Conservation (phyloP, 2,888 invertebrate species). For the Orthosia gracilis region DNA sequence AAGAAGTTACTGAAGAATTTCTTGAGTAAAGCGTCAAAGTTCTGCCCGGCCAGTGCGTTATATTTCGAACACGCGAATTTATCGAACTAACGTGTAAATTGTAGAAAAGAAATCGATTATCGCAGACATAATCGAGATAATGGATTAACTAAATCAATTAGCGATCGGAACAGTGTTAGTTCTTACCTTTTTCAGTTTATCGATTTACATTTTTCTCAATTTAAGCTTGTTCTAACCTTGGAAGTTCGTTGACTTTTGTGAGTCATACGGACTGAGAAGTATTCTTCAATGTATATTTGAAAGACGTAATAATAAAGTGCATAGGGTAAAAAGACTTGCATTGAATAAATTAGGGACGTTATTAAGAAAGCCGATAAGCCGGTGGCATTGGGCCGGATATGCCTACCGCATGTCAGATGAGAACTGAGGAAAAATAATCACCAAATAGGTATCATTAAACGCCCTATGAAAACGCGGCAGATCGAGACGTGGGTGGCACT, state of each 20-base stretch:
- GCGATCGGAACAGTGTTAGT: background rate
- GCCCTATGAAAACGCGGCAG: no score
- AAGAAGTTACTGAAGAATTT: background rate
- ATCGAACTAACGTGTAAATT: conserved; percentile 10
- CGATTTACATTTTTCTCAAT: conserved; percentile 36
- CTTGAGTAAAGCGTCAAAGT: background rate
- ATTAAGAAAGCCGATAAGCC: no score
- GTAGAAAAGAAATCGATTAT: conserved; percentile 40
- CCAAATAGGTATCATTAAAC: no score
- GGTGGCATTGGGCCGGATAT: no score
- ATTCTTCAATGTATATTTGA: background rate
- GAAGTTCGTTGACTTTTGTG: conserved; percentile 17
- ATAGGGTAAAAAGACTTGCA: no score
- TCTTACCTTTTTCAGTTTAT: conserved; percentile 16
- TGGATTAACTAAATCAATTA: conserved; percentile 38
- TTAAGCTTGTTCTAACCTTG: conserved; percentile 2
- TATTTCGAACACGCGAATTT: background rate
- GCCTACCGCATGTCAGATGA: no score
- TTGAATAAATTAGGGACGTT: background rate
- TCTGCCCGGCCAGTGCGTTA: conserved; percentile 10
- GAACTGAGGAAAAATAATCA: no score
- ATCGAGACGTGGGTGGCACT: no score
- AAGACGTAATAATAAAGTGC: background rate
- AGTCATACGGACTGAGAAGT: background rate
- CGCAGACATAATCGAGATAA: conserved; percentile 21